Evolutionary conservation across 35 echinoderm and acorn worm species (phyloP).

Genomic region (Amphiura filiformis): DNA sequence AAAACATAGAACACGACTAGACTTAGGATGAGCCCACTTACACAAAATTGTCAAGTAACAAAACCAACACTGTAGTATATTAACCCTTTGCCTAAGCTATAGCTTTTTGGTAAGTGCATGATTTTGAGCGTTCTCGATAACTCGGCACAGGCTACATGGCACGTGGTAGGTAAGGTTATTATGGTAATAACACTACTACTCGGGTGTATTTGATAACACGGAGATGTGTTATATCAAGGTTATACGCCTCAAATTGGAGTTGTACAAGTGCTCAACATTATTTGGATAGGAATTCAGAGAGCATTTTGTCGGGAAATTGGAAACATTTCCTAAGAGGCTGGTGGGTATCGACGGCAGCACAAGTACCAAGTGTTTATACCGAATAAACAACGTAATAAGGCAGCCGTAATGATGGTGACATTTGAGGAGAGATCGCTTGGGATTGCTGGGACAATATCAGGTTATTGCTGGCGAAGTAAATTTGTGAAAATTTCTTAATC

Average conservation of each 20-base stretch:
- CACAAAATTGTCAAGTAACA: no score
- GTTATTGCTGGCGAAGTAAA: not conserved
- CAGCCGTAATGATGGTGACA: slow-evolving; percentile 4
- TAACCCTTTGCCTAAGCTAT: no score
- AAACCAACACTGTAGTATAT: no score
- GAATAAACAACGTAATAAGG: slow-evolving; percentile 4
- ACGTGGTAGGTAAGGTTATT: not conserved
- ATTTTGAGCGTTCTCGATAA: not conserved
- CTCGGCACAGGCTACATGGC: not conserved
- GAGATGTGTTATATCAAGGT: slow-evolving; percentile 2
- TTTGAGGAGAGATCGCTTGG: slow-evolving; percentile 4
- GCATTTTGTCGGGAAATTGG: slow-evolving; percentile 11
- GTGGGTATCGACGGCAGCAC: not conserved
- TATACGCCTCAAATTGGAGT: not conserved
- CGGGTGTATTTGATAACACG: not conserved
- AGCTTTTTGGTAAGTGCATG: no score
- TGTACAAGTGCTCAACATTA: not conserved
- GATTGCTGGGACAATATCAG: not conserved
- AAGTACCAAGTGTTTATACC: slow-evolving; percentile 14
- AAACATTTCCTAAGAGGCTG: slow-evolving; percentile 7
- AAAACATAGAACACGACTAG: no score
- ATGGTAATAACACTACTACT: not conserved
- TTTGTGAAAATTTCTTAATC: not conserved
- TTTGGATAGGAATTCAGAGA: slow-evolving; percentile 7
- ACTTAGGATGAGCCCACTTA: no score